phyloP scores from a whole-genome alignment of 2,797 vertebrate genomes.

The Sebastes nivosus region DNA sequence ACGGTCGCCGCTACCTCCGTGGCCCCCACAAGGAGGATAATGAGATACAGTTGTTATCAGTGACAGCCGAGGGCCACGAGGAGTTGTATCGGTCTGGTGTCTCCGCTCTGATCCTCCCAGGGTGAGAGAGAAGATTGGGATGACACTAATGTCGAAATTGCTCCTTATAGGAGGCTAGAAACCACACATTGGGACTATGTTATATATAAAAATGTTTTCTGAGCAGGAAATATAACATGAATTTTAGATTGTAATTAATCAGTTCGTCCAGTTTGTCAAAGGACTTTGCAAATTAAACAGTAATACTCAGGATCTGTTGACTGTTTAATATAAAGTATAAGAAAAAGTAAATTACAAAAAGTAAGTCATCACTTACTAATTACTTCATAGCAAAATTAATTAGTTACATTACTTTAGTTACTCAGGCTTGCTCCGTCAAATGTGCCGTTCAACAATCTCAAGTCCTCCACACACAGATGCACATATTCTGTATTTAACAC shows the following conservation, averaged over 20 bases:
- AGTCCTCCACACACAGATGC: neutral
- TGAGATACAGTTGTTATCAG: constrained; percentile 80
- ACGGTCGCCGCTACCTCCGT: constrained; percentile 57
- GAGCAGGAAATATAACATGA: neutral
- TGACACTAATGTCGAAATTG: constrained; percentile 39
- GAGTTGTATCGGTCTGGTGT: constrained; percentile 43
- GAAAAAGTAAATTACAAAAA: neutral
- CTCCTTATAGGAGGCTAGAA: neutral
- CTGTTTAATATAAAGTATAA: neutral
- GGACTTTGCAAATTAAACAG: neutral
- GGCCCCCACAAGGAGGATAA: constrained; percentile 71
- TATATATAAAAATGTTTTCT: neutral
- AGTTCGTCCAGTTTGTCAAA: neutral
- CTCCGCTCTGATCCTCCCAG: constrained; percentile 56
- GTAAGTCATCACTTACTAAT: neutral
- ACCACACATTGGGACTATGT: neutral
- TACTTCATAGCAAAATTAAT: neutral
- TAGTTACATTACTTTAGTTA: neutral
- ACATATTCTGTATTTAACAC: neutral
- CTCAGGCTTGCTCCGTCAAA: neutral
- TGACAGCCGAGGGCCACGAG: constrained; percentile 72
- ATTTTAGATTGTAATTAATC: neutral
- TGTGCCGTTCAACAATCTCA: accelerated
- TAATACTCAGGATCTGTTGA: neutral
- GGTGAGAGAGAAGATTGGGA: constrained; percentile 46